Evolutionary conservation across 2,888 invertebrate species (phyloP), one percentile per base, ranked within the genome.

Genomic region (Eledone cirrhosa): DNA sequence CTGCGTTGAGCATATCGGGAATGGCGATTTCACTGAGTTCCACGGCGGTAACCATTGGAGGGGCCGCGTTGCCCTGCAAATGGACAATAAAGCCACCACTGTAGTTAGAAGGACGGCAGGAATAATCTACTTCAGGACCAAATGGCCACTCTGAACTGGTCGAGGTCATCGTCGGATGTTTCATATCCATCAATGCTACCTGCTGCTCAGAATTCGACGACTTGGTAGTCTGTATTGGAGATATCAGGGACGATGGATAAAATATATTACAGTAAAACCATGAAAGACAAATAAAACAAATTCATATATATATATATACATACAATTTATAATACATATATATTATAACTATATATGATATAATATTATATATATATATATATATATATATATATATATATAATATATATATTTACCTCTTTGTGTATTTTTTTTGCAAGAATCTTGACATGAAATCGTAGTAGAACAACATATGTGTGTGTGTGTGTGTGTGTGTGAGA

Each of bases 41-140:
- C 31, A 67, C 67, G 16, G 67, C 67, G 3, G 67, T 16, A 24
- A 29, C 67, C 67, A 67, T 67, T 29, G 16, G 29, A 29, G 33
- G 31, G 33, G 31, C 67, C 22, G 29, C 29, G 67, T 67, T 67
- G 31, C 67, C 67, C 31, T 67, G 67, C 31, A 67, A 67, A 67
- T 67, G 67, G 24, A 67, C 67, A 67, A 67, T 67, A 67, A 67
- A 67, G 13, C 67, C 31, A 67, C 67, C 67, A 67, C 67, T 67
- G 67, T 67, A 67, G 31, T 67, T 67, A 31, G 4, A 31, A 67
- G 24, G 19, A 67, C 67, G 67, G 67, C 67, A 67, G 19, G 67
- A 22, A 22, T n/a, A 29, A 7, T 67, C 67, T 19, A 67, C 67
- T 67, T 67, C 67, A 14, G 33, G 33, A 8, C 31, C 22, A 29